Conservation (phyloP, 2,888 invertebrate genomes). For the Petrolisthes cinctipes region DNA sequence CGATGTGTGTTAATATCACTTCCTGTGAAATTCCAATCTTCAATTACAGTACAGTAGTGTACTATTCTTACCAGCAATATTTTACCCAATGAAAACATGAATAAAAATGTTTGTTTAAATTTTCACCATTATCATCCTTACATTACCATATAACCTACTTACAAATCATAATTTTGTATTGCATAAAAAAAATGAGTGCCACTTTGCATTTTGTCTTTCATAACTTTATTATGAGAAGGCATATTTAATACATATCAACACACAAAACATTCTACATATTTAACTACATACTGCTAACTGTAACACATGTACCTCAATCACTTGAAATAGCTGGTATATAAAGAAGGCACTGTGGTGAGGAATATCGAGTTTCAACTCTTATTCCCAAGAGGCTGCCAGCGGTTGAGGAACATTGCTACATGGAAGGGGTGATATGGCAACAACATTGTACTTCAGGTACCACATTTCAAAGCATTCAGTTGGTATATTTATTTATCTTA, state of each 20-base stretch:
- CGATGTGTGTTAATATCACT: no score
- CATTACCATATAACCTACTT: no score
- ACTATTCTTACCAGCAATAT: no score
- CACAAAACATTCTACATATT: conserved; percentile 51
- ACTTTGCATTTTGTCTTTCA: conserved; percentile 3
- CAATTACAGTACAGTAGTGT: no score
- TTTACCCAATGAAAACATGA: no score
- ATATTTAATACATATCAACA: conserved; percentile 53
- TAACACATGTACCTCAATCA: conserved; percentile 29
- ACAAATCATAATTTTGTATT: no score
- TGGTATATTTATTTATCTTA: not conserved
- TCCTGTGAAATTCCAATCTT: no score
- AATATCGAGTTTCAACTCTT: not conserved
- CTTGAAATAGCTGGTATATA: not conserved
- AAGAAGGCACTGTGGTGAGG: not conserved
- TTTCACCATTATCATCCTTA: no score
- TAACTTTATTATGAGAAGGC: conserved; percentile 50
- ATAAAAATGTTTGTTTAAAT: no score
- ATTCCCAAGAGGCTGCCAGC: not conserved
- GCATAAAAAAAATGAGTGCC: no score
- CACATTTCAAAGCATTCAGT: conserved; percentile 52
- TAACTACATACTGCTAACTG: conserved; percentile 39
- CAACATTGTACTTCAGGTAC: conserved; percentile 62
- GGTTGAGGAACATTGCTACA: conserved; percentile 35
- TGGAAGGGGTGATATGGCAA: conserved; percentile 54